Evolutionary conservation across 2,797 vertebrate genomes (phyloP), one percentile per base, ranked within the genome.

Genomic region (Platalea minor): DNA sequence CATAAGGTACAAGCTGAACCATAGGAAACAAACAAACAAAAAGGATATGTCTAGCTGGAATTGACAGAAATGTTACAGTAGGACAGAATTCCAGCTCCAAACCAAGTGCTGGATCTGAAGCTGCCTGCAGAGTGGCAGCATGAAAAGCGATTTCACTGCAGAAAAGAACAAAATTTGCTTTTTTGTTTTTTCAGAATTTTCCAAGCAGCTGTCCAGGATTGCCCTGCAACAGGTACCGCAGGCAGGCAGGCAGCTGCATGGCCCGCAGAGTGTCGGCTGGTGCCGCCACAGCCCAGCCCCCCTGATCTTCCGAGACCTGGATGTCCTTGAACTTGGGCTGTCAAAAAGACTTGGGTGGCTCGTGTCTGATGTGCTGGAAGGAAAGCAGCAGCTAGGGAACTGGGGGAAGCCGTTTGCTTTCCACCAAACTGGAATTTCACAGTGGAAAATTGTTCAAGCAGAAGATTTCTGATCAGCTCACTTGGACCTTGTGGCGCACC

Each of bases 201-300:
- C 60, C 3, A 1, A 60, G 45, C 46, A 45, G 29, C n/a, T 46
- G 17, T 45, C 70, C 23, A 46, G 19, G 72, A 60, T 33, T 53
- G 11, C 39, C 18, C 39, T 18, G 3, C 1, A 1, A 29, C 20
- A 11, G 11, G 50, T 26, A 48, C n/a, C 1, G 4, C 45, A 31
- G 68, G 45, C n/a, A 8, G 25, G 43, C 17, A 56, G 76, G 37
- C 15, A 77, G 64, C 51, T 59, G 41, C 50, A 17, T 5, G 53
- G 60, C 70, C 35, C 8, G 10, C 20, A 12, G 9, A 64, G 24
- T 18, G 46, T 50, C 1, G 0, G 29, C 35, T 84, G 48, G 17
- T 46, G n/a, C 68, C 5, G 1, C 29, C 46, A 16, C 64, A 61
- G 68, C 26, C 6, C 48, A 41, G 48, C 19, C 16, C 15, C 45